These are phyloP conservation scores for Plestiodon gilberti DNA, from an alignment of 2,113 vertebrate genomes.

Conservation along the genomic window DNA sequence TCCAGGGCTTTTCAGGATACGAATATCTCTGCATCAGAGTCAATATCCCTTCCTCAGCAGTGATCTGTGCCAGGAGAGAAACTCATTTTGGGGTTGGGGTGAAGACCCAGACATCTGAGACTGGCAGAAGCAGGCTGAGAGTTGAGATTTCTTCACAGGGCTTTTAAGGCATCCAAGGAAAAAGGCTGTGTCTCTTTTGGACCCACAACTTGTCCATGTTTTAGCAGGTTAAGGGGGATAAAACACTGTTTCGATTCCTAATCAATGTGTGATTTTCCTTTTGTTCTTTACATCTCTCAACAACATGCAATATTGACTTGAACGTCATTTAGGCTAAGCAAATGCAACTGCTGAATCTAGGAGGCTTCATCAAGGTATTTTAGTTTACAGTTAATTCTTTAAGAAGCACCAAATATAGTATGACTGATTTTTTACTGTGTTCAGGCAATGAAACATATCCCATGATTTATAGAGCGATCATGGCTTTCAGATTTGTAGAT, in stretches of 20 bases:
- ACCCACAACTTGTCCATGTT: not conserved
- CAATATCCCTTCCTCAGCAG: not conserved
- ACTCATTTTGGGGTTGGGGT: not conserved
- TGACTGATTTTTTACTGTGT: not conserved
- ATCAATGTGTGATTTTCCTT: not conserved
- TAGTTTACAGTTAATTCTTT: not conserved
- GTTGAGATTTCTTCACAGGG: not conserved
- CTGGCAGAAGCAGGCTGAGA: not conserved
- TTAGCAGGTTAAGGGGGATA: not conserved
- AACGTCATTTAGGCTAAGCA: not conserved
- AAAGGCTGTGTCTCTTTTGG: not conserved
- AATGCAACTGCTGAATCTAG: not conserved
- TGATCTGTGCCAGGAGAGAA: not conserved
- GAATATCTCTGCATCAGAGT: too few relatives aligned
- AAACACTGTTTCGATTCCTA: not conserved
- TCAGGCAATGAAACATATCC: not conserved
- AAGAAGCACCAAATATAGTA: not conserved
- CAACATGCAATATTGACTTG: not conserved
- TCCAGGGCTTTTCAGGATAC: too few relatives aligned
- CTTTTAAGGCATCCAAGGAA: not conserved
- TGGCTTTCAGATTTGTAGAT: not conserved
- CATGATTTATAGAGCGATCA: not conserved
- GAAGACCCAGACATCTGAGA: not conserved
- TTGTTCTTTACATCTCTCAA: not conserved
- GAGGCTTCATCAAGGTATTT: not conserved